phyloP scores from a whole-genome alignment of 2,113 vertebrate species.

The Morone chrysops region DNA sequence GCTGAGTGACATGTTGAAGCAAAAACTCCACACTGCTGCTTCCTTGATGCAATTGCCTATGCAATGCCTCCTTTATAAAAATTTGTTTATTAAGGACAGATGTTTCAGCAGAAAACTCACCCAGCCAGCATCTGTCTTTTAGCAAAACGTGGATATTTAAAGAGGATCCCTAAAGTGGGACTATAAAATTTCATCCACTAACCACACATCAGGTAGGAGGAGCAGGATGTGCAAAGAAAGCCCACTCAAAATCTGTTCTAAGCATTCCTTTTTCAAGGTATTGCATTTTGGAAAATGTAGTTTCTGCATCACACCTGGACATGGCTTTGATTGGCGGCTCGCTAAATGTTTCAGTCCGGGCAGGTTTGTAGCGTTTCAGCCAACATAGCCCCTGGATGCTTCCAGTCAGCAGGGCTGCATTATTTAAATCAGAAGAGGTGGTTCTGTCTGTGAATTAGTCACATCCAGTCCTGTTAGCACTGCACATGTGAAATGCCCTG shows the following conservation, averaged over 20 bases:
- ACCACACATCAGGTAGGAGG: neutral
- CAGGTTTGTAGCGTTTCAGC: conserved; percentile 58
- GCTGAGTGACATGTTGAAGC: conserved; percentile 59
- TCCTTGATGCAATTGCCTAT: conserved; percentile 69
- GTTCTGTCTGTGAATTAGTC: conserved; percentile 36
- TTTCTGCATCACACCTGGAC: conserved; percentile 7
- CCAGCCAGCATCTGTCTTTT: conserved; percentile 71
- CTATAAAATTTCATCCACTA: neutral
- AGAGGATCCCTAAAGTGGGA: conserved; percentile 20
- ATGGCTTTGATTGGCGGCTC: conserved; percentile 37
- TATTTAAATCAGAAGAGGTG: conserved; percentile 54
- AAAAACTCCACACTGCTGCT: conserved; percentile 53
- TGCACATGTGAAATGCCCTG: conserved; percentile 30
- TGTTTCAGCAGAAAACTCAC: conserved; percentile 59
- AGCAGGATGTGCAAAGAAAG: neutral
- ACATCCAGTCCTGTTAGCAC: conserved; percentile 20
- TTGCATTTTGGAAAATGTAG: conserved; percentile 2
- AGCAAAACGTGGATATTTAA: conserved; percentile 45
- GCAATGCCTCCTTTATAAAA: conserved; percentile 69
- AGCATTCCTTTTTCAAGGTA: neutral
- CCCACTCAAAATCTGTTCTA: neutral
- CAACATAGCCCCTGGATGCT: conserved; percentile 34
- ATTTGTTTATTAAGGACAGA: conserved; percentile 76
- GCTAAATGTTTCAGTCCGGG: conserved; percentile 42
- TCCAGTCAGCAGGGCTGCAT: conserved; percentile 56